phyloP scores from a whole-genome alignment of 2,113 vertebrate genomes.

The Bungarus multicinctus region DNA sequence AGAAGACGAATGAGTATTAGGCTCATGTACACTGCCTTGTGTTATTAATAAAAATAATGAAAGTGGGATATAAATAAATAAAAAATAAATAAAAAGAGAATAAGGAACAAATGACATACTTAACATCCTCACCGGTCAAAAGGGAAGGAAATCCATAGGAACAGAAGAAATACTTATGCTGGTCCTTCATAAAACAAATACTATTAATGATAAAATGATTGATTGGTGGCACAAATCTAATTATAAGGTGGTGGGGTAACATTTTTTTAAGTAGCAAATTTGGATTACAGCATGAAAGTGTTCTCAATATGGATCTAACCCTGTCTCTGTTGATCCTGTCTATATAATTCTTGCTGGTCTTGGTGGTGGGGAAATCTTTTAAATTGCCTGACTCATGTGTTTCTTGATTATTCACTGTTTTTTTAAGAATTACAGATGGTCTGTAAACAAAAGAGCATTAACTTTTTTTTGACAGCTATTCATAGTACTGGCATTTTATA shows the following conservation, averaged over 20 bases:
- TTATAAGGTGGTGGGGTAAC: not conserved
- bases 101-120: not conserved
- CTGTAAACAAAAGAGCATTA: constrained; percentile 39
- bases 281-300: not conserved
- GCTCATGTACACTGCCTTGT: not conserved
- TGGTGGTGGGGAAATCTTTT: not conserved
- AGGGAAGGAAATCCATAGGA: not conserved
- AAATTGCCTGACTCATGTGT: not conserved
- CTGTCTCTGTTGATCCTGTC: not conserved
- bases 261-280: not conserved
- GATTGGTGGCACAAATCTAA: not conserved
- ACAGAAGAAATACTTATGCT: not conserved
- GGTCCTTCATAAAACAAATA: not conserved
- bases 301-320: not conserved
- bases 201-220: not conserved
- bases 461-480: constrained; percentile 10
- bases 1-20: not conserved
- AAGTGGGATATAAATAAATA: not conserved
- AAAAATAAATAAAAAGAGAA: not conserved
- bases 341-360: not conserved
- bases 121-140: not conserved
- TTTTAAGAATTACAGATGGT: constrained; percentile 40
- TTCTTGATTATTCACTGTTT: not conserved
- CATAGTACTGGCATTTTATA: constrained; percentile 9
- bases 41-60: not conserved